These are phyloP conservation scores for Dorcus hopei DNA, from an alignment of 2,888 invertebrate species.

Conservation along the genomic window DNA sequence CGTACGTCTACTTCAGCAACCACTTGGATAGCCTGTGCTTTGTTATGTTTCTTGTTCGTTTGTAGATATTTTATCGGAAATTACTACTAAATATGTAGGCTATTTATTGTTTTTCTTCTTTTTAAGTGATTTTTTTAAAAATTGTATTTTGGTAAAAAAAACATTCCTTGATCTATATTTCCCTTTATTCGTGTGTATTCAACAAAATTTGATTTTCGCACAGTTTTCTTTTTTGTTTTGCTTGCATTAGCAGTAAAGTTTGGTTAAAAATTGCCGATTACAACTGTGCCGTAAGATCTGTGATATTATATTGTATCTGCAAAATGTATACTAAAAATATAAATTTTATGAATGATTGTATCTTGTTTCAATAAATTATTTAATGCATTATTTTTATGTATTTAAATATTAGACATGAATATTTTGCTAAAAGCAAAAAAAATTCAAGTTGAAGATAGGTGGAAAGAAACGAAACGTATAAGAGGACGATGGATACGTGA, in stretches of 20 bases:
- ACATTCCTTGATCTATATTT: too few relatives aligned
- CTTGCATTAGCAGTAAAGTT: background rate
- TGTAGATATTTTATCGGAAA: background rate
- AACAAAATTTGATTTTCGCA: background rate
- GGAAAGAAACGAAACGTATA: too few relatives aligned
- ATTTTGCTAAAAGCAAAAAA: too few relatives aligned
- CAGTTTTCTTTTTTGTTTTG: background rate
- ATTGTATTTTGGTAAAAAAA: background rate
- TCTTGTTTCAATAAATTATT: background rate
- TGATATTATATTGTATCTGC: background rate
- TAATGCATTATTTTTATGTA: background rate
- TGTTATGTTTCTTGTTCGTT: conserved; percentile 1
- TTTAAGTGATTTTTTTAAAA: background rate
- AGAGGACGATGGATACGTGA: too few relatives aligned
- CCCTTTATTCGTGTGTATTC: too few relatives aligned
- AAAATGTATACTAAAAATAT: background rate
- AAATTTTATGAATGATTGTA: background rate
- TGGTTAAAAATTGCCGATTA: background rate
- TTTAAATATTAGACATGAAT: too few relatives aligned
- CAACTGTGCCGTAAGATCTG: background rate
- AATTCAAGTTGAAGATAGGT: too few relatives aligned
- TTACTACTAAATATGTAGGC: background rate
- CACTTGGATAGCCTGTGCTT: background rate
- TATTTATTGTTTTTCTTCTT: too few relatives aligned
- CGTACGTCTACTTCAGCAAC: background rate